Percentiles rank a stretch among this genome's conserved stretches.
Evolutionary conservation across 1,140 invertebrate genomes (phyloP).

Genomic region (Cecropterus lyciades): DNA sequence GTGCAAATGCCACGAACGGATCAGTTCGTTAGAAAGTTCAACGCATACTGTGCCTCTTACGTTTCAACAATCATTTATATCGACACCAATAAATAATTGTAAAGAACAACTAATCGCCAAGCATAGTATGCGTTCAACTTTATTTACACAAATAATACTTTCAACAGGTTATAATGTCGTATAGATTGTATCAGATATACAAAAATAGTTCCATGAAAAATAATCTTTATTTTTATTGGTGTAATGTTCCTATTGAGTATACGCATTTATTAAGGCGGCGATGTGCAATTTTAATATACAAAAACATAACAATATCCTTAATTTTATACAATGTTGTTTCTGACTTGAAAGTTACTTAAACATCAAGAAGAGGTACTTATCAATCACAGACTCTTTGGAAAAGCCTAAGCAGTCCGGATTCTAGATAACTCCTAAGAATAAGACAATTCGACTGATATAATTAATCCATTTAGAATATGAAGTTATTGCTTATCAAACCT

Average conservation of each 20-base stretch:
- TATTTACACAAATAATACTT: conserved; percentile 67
- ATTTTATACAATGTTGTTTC: conserved; percentile 5
- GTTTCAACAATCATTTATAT: no score
- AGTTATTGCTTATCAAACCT: conserved; percentile 31
- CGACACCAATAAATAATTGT: no score
- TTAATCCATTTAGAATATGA: conserved; percentile 34
- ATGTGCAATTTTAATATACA: conserved; percentile 3
- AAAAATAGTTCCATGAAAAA: conserved; percentile 33
- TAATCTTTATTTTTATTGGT: conserved; percentile 20
- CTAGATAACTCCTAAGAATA: conserved; percentile 26
- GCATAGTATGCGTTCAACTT: conserved; percentile 10
- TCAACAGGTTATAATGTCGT: conserved; percentile 41
- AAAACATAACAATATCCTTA: conserved; percentile 10
- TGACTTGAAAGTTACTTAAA: conserved; percentile 10
- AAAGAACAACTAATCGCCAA: background rate
- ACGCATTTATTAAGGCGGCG: conserved; percentile 17
- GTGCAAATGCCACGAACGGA: conserved; percentile 24
- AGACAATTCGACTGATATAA: conserved; percentile 17
- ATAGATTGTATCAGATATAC: conserved; percentile 20
- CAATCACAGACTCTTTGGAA: conserved; percentile 24
- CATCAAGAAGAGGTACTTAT: conserved; percentile 18
- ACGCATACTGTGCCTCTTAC: conserved; percentile 1
- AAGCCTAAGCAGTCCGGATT: conserved; percentile 15
- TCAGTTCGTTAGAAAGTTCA: conserved; percentile 12
- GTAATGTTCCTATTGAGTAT: conserved; percentile 7